Conservation (phyloP, 2,113 vertebrate genomes). For the Eleginops maclovinus region DNA sequence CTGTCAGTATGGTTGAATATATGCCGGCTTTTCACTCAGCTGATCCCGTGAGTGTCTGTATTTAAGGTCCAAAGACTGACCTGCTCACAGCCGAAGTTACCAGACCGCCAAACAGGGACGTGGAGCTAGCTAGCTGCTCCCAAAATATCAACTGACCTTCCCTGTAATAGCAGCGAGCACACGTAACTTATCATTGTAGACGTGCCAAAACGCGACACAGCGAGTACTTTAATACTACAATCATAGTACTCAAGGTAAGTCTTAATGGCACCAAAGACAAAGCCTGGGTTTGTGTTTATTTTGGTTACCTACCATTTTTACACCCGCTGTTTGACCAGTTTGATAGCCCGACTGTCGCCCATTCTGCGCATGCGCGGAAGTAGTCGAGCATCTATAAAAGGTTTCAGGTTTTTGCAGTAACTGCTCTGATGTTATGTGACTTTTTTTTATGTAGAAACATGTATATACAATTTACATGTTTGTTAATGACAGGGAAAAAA, state of each 20-base stretch:
- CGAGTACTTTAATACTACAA: constrained; percentile 26
- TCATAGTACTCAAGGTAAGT: background rate
- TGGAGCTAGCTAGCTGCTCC: constrained; percentile 82
- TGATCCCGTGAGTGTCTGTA: background rate
- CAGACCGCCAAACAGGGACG: constrained; percentile 84
- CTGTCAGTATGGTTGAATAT: constrained; percentile 21
- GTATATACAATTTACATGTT: background rate
- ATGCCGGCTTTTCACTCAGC: constrained; percentile 9
- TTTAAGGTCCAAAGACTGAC: constrained; percentile 33
- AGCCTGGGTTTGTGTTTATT: constrained; percentile 78
- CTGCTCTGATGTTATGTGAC: background rate
- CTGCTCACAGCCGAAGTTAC: constrained; percentile 62
- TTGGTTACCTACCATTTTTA: constrained; percentile 89
- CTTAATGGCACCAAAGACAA: constrained; percentile 20
- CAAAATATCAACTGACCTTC: constrained; percentile 89
- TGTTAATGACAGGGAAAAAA: background rate
- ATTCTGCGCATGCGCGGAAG: constrained; percentile 82
- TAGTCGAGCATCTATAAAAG: constrained; percentile 38
- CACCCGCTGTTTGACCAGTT: constrained; percentile 87
- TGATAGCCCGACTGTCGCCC: constrained; percentile 76
- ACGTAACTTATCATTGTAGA: constrained; percentile 47
- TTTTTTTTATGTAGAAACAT: background rate
- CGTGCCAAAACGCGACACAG: constrained; percentile 42
- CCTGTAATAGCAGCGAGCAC: constrained; percentile 73
- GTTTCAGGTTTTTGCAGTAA: constrained; percentile 14